Conservation (phyloP, 2,888 invertebrate genomes). For the Pyrochroa serraticornis region DNA sequence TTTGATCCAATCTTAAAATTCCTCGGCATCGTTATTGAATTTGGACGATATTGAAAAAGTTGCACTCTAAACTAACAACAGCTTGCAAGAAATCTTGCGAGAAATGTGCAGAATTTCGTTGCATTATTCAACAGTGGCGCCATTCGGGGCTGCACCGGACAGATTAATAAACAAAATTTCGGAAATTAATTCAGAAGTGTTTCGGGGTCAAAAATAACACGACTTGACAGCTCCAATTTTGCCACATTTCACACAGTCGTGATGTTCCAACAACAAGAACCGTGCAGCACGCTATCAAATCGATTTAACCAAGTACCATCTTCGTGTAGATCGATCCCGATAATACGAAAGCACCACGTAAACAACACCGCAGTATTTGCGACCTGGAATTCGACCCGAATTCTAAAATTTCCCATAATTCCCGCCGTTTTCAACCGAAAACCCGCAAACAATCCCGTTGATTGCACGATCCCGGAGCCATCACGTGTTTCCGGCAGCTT, state of each 20-base stretch:
- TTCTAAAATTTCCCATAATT: slow-evolving; percentile 14
- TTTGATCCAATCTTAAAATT: too few relatives aligned
- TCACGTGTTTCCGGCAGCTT: slow-evolving; percentile 17
- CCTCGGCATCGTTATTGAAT: too few relatives aligned
- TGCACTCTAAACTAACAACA: too few relatives aligned
- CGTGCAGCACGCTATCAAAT: slow-evolving; percentile 39
- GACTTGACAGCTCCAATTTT: slow-evolving; percentile 27
- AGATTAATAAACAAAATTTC: neutral
- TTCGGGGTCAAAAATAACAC: neutral
- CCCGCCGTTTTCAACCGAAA: slow-evolving; percentile 8
- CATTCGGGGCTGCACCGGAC: neutral
- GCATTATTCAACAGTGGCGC: too few relatives aligned
- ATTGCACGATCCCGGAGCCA: neutral
- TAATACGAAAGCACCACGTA: slow-evolving; percentile 21
- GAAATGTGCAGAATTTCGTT: too few relatives aligned
- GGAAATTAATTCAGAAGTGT: neutral
- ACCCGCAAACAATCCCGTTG: slow-evolving; percentile 1
- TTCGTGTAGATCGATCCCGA: slow-evolving; percentile 30
- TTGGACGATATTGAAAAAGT: too few relatives aligned
- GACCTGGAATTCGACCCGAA: slow-evolving; percentile 3
- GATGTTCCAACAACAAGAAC: slow-evolving; percentile 33
- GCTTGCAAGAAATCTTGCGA: too few relatives aligned
- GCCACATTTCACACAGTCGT: slow-evolving; percentile 38
- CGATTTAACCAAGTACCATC: slow-evolving; percentile 34
- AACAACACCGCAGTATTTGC: slow-evolving; percentile 17